Conservation (phyloP, 2,113 vertebrate species). For the Morone saxatilis region DNA sequence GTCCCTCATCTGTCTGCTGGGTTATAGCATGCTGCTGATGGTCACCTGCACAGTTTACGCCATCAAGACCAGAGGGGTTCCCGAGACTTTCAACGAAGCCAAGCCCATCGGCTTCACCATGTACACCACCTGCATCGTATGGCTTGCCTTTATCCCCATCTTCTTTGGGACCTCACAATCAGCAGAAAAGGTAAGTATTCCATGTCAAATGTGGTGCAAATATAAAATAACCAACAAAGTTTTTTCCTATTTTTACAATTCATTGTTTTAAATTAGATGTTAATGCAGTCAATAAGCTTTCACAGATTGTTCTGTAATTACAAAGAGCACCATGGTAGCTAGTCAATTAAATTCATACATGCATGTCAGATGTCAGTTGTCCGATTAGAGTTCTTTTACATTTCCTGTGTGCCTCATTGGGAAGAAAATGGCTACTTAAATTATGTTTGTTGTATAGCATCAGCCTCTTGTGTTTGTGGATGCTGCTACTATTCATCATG, state of each 20-base stretch:
- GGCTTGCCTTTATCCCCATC: conserved; percentile 98
- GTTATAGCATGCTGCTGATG: conserved; percentile 98
- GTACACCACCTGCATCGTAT: conserved; percentile 98
- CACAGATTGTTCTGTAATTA: not conserved
- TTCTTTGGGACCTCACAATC: conserved; percentile 98
- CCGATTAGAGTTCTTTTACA: conserved; percentile 40
- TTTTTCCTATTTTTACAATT: not conserved
- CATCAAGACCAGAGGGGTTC: conserved; percentile 96
- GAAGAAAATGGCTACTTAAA: conserved; percentile 55
- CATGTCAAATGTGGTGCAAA: not conserved
- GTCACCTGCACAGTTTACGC: conserved; percentile 98
- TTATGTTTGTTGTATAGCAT: conserved; percentile 41
- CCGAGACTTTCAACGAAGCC: conserved; percentile 98
- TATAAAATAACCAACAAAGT: not conserved
- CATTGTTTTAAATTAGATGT: not conserved
- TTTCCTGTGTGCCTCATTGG: conserved; percentile 36
- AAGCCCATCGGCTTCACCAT: conserved; percentile 99
- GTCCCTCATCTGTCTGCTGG: conserved; percentile 97
- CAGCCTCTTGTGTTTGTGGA: conserved; percentile 45
- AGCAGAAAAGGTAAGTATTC: conserved; percentile 84
- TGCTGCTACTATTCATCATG: conserved; percentile 49
- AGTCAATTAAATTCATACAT: conserved; percentile 22
- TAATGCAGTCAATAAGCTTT: not conserved
- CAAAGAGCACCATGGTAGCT: conserved; percentile 14
- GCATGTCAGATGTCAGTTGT: conserved; percentile 33